Percentiles rank a stretch among this genome's conserved stretches.
phyloP scores from a whole-genome alignment of 1,140 invertebrate species.

The Drosophila paulistorum region DNA sequence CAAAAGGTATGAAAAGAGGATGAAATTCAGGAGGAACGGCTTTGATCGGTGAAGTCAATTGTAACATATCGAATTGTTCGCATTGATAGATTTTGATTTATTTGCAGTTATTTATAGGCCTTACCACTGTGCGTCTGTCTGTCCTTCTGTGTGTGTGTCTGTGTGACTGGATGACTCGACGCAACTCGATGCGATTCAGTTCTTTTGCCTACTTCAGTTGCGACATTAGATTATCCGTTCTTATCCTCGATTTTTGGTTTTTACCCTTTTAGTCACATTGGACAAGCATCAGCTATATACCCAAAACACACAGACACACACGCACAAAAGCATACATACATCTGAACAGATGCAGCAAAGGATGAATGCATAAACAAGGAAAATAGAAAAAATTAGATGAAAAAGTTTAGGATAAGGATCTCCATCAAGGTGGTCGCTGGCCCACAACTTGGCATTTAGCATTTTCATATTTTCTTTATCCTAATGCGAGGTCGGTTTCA shows the following conservation, averaged over 20 bases:
- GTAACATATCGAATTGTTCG: slow-evolving; percentile 80
- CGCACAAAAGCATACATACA: slow-evolving; percentile 12
- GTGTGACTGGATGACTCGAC: slow-evolving; percentile 63
- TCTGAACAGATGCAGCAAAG: slow-evolving; percentile 25
- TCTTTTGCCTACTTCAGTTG: slow-evolving; percentile 58
- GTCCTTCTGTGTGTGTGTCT: slow-evolving; percentile 10
- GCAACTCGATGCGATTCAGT: slow-evolving; percentile 35
- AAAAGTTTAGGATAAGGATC: background rate
- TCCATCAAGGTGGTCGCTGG: slow-evolving; percentile 48
- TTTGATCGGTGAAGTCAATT: slow-evolving; percentile 82
- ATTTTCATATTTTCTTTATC: slow-evolving; percentile 21
- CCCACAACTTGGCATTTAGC: slow-evolving; percentile 58
- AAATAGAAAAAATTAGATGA: slow-evolving; percentile 33
- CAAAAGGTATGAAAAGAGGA: slow-evolving; percentile 75
- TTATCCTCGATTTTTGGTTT: slow-evolving; percentile 78
- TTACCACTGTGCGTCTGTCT: slow-evolving; percentile 25
- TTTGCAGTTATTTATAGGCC: slow-evolving; percentile 81
- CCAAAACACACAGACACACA: slow-evolving; percentile 23
- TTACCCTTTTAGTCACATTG: slow-evolving; percentile 65
- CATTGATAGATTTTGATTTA: slow-evolving; percentile 82
- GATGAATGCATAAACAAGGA: slow-evolving; percentile 2
- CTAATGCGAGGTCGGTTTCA: slow-evolving; percentile 1
- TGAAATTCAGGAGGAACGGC: slow-evolving; percentile 65
- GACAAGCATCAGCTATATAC: background rate
- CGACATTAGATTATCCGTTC: slow-evolving; percentile 81